Base-by-base conservation (phyloP, 2,797 vertebrate genomes). In the Manis javanica region DNA sequence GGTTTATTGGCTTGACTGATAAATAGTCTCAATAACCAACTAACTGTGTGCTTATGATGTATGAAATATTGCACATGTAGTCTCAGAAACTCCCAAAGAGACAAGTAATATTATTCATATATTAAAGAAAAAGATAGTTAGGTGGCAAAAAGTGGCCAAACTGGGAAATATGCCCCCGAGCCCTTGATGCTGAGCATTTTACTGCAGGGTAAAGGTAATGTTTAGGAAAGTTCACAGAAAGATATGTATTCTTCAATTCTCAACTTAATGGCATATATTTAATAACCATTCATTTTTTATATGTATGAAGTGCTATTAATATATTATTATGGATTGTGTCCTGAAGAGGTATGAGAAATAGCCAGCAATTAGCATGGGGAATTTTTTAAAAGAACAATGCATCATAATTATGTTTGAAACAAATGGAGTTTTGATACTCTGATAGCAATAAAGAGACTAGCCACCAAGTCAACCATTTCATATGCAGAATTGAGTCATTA, bases 341-440 rank as follows among this genome's bases (percentile, higher is more conserved):
- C 26, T 81, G 24, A 87, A 68, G 53, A 74, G 21, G 24, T 85
- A 75, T 75, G 49, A 87, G 78, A 88, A 81, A 71, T 69, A 82
- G 21, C 15, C 3, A 75, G 16, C 7, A 92, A 51, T 74, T 74
- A 79, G 2, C 51, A n/a, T 74, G 37, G 57, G 31, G 9, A 24
- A 83, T 42, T 72, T 92, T 89, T 94, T 3, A 24, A 85, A 87
- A 93, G 21, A 90, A 72, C 11, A 90, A 87, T 85, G 19, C 21
- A 42, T 79, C 29, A 89, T 39, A 57, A 63, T 57, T 85, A 71
- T 71, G 39, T 18, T 86, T 87, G 75, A 83, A 66, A 95, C 8
- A 83, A 93, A 87, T 84, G 23, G 1, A 57, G 10, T 89, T 95
- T 87, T 57, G n/a, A 59, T 87, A 72, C 3, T 77, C 14, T 90